These are phyloP conservation scores for Caenorhabditis latens DNA, from an alignment of 1,140 invertebrate genomes.

Conservation along the genomic window DNA sequence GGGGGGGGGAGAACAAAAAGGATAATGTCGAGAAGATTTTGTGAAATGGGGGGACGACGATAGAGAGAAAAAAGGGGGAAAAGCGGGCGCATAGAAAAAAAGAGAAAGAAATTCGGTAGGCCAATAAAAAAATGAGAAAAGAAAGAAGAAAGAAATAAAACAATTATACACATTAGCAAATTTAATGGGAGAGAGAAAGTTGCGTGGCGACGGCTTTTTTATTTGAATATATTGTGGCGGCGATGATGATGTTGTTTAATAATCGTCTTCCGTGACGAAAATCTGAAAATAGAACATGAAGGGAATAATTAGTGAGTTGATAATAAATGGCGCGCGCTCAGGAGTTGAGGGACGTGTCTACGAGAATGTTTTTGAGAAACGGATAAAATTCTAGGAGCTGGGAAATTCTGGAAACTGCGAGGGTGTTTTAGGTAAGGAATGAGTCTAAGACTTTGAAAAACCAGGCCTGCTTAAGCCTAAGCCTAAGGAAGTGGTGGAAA, in stretches of 20 bases:
- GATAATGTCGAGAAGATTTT: slow-evolving; percentile 46
- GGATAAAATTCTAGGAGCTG: too few relatives aligned
- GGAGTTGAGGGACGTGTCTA: too few relatives aligned
- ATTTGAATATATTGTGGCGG: background rate
- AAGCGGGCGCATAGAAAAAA: background rate
- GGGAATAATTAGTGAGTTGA: background rate
- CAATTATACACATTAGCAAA: slow-evolving; percentile 39
- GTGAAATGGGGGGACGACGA: background rate
- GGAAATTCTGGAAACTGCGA: too few relatives aligned
- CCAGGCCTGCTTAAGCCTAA: too few relatives aligned
- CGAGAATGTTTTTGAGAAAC: too few relatives aligned
- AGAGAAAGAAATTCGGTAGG: background rate
- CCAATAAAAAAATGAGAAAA: background rate
- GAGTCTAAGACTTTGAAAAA: too few relatives aligned
- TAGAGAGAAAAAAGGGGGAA: background rate
- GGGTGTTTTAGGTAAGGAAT: too few relatives aligned
- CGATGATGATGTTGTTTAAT: slow-evolving; percentile 26
- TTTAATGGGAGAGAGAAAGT: background rate
- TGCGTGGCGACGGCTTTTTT: background rate
- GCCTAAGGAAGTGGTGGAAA: too few relatives aligned
- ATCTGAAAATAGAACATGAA: slow-evolving; percentile 48
- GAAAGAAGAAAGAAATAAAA: slow-evolving; percentile 15
- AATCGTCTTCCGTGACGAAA: slow-evolving; percentile 66
- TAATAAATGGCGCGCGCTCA: background rate
- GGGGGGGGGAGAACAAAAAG: background rate